These are phyloP conservation scores for Philypnodon macrostomus DNA, from an alignment of 2,797 vertebrate genomes.

Conservation along the genomic window DNA sequence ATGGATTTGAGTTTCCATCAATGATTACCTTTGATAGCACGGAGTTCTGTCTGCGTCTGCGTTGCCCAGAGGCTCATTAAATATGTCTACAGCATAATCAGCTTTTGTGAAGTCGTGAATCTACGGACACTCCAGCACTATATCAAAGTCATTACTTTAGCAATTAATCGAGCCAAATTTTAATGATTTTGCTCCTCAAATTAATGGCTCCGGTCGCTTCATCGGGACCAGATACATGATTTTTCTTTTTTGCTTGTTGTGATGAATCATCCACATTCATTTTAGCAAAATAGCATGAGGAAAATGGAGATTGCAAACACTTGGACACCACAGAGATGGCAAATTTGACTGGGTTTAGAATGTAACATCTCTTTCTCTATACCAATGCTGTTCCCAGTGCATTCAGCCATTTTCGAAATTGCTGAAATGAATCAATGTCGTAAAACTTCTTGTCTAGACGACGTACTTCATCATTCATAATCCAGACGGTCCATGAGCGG, in stretches of 20 bases:
- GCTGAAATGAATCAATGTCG: slow-evolving; percentile 37
- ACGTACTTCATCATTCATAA: slow-evolving; percentile 51
- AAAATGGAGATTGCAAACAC: slow-evolving; percentile 37
- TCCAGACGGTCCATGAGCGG: slow-evolving; percentile 19
- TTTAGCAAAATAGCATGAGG: slow-evolving; percentile 67
- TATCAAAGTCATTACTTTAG: slow-evolving; percentile 36
- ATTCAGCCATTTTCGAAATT: slow-evolving; percentile 35
- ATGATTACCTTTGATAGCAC: slow-evolving; percentile 37
- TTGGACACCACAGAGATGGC: slow-evolving; percentile 68
- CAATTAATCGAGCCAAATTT: slow-evolving; percentile 34
- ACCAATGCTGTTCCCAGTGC: slow-evolving; percentile 21
- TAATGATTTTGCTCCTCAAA: slow-evolving; percentile 62
- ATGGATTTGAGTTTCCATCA: slow-evolving; percentile 22
- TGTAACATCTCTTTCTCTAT: slow-evolving; percentile 2
- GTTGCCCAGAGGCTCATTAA: slow-evolving; percentile 37
- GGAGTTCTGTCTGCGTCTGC: slow-evolving; percentile 25
- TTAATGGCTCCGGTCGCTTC: slow-evolving; percentile 43
- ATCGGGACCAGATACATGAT: slow-evolving; percentile 45
- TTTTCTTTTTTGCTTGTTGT: background rate
- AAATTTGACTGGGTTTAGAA: slow-evolving; percentile 28
- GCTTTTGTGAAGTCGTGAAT: slow-evolving; percentile 25
- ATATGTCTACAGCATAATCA: slow-evolving; percentile 31
- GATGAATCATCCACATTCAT: slow-evolving; percentile 15
- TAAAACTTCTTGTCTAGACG: slow-evolving; percentile 30
- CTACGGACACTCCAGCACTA: slow-evolving; percentile 19